Base-by-base conservation (phyloP, 2,888 invertebrate genomes). In the Marasmarcha lunaedactyla region DNA sequence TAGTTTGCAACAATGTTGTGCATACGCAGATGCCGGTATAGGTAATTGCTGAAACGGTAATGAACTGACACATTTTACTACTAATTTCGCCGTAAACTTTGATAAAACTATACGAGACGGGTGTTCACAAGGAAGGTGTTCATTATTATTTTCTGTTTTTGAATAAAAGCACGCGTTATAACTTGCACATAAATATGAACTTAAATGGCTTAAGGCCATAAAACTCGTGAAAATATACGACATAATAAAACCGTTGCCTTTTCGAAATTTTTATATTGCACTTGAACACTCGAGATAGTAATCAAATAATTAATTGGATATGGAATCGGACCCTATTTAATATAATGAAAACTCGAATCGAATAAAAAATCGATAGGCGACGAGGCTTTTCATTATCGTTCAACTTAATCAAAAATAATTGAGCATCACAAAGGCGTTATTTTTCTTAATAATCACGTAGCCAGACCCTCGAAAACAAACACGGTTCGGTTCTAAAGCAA, bases 401-500 rank as follows among this genome's bases (percentile, higher is more conserved):
- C 35, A 42, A 37, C 39, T 44, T 41, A 37, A 50, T 46, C 40
- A 47, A 44, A 44, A 48, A 14, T 13, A 39, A 36, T 38, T 42
- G 39, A 43, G 26, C 14, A 12, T 14, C 35, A 14, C 37, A 35
- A 51, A 56, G 60, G 63, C 62, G 64, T 63, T 55, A 58, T 56
- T 57, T 30, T 30, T 30, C 30, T 30, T 71, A 71, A 73, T 78
- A 74, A 79, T 74, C 72, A 73, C 65, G 68, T 56, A 57, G 65
- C 62, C 20, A 57, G 63, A 70, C 63, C 68, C 59, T 69, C 64
- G 67, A 79, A 81, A 79, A 79, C 81, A 81, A 81, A 81, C 81
- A 81, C 74, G 71, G 64, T 62, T 57, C 52, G 51, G 55, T 59
- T 48, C 46, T 50, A 55, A 55, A 58, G 57, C 54, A 54, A 54